Conservation (phyloP, 2,797 vertebrate species). For the Prionace glauca region DNA sequence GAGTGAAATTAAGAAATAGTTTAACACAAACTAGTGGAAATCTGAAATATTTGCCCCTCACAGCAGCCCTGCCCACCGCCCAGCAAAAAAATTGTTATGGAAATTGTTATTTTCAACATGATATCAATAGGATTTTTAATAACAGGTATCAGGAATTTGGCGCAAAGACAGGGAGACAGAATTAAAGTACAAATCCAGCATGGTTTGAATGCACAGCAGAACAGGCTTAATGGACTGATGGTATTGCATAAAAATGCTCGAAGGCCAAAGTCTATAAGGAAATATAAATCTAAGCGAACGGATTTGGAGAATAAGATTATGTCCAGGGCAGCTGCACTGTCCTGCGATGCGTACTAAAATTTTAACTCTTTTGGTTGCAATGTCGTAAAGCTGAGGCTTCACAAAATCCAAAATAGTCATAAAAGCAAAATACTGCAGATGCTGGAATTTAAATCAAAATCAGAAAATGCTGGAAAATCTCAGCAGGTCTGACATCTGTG, state of each 20-base stretch:
- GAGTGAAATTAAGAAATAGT: background rate
- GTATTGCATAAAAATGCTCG: no score
- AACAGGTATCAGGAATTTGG: background rate
- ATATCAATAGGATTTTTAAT: background rate
- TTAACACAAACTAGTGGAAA: background rate
- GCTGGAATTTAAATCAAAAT: no score
- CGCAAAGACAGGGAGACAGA: background rate
- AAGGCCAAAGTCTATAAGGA: background rate
- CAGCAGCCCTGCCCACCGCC: background rate
- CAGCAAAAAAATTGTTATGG: background rate
- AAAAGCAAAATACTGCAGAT: no score
- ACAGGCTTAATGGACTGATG: background rate
- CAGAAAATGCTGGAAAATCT: no score
- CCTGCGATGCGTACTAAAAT: background rate
- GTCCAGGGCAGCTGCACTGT: background rate
- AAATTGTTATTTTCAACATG: background rate
- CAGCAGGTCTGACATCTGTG: no score
- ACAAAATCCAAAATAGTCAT: background rate
- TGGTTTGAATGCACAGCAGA: background rate
- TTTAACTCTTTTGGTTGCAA: background rate
- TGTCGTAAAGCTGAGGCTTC: background rate
- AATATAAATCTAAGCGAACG: background rate
- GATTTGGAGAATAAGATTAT: background rate
- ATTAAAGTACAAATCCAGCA: background rate
- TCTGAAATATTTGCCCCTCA: background rate